Conservation (phyloP, 2,797 vertebrate species). For the Sebastes hubbsi region DNA sequence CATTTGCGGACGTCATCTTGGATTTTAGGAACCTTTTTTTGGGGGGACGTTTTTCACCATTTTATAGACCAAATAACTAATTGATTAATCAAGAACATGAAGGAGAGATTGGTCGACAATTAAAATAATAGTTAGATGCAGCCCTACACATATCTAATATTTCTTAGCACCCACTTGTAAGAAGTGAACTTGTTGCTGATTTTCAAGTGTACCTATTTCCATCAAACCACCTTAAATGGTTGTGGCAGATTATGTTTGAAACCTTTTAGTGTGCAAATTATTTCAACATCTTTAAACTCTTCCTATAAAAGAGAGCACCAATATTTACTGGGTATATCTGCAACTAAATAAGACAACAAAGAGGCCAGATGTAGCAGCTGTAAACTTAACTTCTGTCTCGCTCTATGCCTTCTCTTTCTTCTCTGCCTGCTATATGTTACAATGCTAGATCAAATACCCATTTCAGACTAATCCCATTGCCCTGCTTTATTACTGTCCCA, state of each 20-base stretch:
- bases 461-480: slow-evolving; percentile 36
- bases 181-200: background rate
- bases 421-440: background rate
- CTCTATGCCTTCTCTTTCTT: background rate
- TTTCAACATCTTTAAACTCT: background rate
- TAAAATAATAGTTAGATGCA: no score
- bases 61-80: no score
- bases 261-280: background rate
- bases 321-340: background rate
- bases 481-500: slow-evolving; percentile 64
- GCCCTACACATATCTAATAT: background rate
- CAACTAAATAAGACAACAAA: background rate
- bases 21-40: accelerated
- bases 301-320: background rate
- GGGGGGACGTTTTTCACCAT: no score
- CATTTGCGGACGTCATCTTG: no score
- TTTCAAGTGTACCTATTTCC: background rate
- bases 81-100: no score
- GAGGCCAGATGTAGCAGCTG: background rate
- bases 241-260: background rate
- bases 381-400: background rate
- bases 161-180: background rate
- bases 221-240: background rate
- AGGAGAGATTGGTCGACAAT: no score
- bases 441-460: slow-evolving; percentile 35